A percentile compares a stretch with the other conserved stretches of the same genome.
phyloP scores from a whole-genome alignment of 2,113 vertebrate genomes.

The Callipepla californica region DNA sequence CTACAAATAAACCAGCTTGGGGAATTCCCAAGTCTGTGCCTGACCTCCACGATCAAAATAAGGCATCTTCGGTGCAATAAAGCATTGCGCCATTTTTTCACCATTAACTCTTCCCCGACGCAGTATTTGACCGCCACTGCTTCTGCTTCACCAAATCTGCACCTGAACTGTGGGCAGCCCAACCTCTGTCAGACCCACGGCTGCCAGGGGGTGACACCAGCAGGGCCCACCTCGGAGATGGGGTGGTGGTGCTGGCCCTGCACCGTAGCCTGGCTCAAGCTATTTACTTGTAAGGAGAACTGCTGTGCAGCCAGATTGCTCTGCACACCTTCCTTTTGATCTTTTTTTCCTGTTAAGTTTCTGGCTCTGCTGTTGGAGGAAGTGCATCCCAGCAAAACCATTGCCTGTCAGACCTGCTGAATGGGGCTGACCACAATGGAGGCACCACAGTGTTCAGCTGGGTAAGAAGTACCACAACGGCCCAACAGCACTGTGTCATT shows the following conservation, averaged over 20 bases:
- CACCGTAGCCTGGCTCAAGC: background rate
- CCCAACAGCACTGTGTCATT: background rate
- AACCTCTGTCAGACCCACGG: background rate
- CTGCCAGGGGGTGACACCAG: background rate
- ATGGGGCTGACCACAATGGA: background rate
- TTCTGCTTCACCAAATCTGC: background rate
- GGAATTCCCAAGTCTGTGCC: conserved; percentile 72
- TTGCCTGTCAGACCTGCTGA: background rate
- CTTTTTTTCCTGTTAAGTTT: conserved; percentile 39
- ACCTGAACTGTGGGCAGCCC: background rate
- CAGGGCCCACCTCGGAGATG: background rate
- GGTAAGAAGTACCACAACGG: background rate
- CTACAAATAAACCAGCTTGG: conserved; percentile 58
- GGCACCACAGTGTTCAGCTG: background rate
- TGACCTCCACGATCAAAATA: conserved; percentile 47
- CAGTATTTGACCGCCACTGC: accelerated
- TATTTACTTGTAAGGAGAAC: background rate
- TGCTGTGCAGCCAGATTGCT: background rate
- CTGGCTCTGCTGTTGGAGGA: conserved; percentile 50
- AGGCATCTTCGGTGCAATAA: background rate
- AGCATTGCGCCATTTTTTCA: background rate
- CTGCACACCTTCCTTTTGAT: background rate
- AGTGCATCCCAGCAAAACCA: conserved; percentile 41
- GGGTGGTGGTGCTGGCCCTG: no score
- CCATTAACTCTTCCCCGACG: background rate